Evolutionary conservation across 2,888 invertebrate genomes (phyloP).

Genomic region (Tetanocera ferruginea): DNA sequence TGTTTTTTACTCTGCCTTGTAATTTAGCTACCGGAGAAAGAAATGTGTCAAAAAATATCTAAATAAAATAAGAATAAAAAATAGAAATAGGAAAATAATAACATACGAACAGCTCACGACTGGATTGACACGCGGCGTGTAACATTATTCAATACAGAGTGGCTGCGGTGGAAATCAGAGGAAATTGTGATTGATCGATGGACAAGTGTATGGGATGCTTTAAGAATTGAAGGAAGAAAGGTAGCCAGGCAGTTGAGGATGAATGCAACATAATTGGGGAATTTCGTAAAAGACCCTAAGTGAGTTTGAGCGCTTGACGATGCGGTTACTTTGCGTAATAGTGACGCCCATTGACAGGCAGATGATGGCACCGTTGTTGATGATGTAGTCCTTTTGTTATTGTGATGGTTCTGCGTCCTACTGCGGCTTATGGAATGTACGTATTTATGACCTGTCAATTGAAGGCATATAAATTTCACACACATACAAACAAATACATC

Average conservation of each 20-base stretch:
- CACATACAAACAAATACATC: background rate
- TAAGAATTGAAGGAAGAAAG: background rate
- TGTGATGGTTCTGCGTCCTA: background rate
- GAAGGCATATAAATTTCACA: background rate
- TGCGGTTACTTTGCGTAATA: slow-evolving; percentile 7
- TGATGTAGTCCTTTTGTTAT: slow-evolving; percentile 8
- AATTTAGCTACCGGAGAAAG: background rate
- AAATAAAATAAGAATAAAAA: slow-evolving; percentile 23
- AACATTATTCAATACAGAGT: slow-evolving; percentile 42
- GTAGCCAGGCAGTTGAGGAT: background rate
- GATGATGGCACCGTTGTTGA: slow-evolving; percentile 36
- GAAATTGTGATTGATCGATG: slow-evolving; percentile 45
- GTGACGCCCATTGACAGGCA: background rate
- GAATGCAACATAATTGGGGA: slow-evolving; percentile 3
- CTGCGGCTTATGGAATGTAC: background rate
- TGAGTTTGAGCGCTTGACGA: background rate
- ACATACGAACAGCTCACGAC: background rate
- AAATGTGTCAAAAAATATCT: slow-evolving; percentile 30
- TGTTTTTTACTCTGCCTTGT: background rate
- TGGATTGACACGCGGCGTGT: slow-evolving; percentile 43
- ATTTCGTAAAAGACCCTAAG: slow-evolving; percentile 9
- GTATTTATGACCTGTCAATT: slow-evolving; percentile 41
- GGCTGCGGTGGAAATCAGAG: background rate
- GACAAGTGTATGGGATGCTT: slow-evolving; percentile 37
- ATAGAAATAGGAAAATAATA: background rate